These are phyloP conservation scores for Junco hyemalis DNA, from an alignment of 2,113 vertebrate species.

Conservation along the genomic window DNA sequence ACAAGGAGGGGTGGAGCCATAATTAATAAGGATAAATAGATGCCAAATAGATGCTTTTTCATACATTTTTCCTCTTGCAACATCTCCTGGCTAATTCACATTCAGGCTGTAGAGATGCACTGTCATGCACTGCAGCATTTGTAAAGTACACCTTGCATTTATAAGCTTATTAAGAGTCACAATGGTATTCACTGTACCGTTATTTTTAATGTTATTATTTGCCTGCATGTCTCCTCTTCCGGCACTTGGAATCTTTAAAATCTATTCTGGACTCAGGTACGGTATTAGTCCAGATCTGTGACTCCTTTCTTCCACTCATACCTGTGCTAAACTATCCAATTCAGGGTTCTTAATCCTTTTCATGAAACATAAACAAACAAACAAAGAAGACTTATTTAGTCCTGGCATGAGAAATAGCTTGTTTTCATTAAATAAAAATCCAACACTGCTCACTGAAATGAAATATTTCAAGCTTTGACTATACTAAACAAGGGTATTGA, in stretches of 20 bases:
- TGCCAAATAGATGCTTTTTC: neutral
- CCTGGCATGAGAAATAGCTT: neutral
- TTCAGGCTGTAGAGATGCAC: neutral
- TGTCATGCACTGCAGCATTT: neutral
- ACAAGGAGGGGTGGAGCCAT: neutral
- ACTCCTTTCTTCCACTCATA: neutral
- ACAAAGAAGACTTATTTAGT: neutral
- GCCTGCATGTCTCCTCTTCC: neutral
- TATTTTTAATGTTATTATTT: neutral
- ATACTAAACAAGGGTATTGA: slow-evolving; percentile 7
- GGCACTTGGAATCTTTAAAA: neutral
- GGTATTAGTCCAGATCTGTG: neutral
- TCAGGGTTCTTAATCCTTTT: neutral
- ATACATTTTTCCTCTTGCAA: fast-evolving
- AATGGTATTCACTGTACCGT: neutral
- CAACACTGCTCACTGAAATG: neutral
- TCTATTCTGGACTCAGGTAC: neutral
- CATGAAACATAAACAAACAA: neutral
- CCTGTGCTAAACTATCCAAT: neutral
- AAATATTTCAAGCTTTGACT: slow-evolving; percentile 20
- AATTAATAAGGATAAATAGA: neutral
- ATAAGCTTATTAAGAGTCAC: neutral
- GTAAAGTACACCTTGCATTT: neutral
- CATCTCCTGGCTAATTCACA: neutral
- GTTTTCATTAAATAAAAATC: slow-evolving; percentile 32